Evolutionary conservation across 2,113 vertebrate genomes (phyloP).

Genomic region (Scolopax mira): DNA sequence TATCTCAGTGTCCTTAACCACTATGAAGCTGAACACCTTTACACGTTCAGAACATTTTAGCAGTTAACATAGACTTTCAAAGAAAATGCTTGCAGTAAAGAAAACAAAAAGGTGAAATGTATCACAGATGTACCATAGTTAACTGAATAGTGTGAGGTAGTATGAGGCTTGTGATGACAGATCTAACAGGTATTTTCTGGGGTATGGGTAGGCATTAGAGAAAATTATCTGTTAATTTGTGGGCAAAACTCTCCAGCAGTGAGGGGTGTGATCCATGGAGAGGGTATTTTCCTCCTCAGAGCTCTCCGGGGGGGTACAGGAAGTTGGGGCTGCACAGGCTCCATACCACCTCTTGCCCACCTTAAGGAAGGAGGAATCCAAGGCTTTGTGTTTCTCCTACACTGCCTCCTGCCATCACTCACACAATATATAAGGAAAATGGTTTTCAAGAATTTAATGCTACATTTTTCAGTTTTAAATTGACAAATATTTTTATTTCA

Average conservation of each 20-base stretch:
- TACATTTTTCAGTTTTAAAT: background rate
- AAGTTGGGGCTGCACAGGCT: accelerated
- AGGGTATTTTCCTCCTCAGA: background rate
- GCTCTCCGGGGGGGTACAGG: accelerated
- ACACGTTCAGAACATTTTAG: background rate
- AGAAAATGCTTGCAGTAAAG: background rate
- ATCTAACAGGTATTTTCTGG: background rate
- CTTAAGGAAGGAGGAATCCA: background rate
- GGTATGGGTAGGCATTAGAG: background rate
- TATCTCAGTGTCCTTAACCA: background rate
- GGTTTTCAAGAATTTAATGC: background rate
- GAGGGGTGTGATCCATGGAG: accelerated
- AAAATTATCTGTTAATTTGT: background rate
- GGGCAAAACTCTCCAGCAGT: background rate
- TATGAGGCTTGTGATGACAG: background rate
- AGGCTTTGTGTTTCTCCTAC: background rate
- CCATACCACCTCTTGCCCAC: accelerated
- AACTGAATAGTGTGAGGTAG: background rate
- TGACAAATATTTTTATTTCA: background rate
- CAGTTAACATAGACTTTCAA: background rate
- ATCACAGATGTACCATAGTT: background rate
- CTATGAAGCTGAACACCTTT: background rate
- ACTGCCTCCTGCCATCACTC: accelerated
- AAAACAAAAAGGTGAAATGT: background rate
- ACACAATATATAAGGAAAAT: background rate